Evolutionary conservation across 1,140 invertebrate species (phyloP).

Genomic region (Frieseomelitta varia): DNA sequence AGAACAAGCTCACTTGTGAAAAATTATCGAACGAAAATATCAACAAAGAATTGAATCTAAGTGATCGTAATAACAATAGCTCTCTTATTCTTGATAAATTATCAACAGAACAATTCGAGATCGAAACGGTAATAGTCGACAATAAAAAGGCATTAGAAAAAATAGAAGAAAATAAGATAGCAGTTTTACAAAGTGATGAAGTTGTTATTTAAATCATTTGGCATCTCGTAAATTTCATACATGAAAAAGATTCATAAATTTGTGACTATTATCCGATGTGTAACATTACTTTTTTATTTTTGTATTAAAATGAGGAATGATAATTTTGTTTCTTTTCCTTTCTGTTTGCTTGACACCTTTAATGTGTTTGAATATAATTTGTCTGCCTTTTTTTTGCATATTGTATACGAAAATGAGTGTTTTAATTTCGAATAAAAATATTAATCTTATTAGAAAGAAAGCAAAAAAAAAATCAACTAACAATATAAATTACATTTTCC

Average conservation of each 20-base stretch:
- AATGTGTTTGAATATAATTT: slow-evolving; percentile 31
- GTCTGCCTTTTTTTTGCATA: slow-evolving; percentile 35
- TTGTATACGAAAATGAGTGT: slow-evolving; percentile 41
- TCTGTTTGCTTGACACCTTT: slow-evolving; percentile 51
- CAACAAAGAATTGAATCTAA: slow-evolving; percentile 24
- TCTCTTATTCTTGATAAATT: slow-evolving; percentile 48
- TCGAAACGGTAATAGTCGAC: slow-evolving; percentile 49
- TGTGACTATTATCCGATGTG: slow-evolving; percentile 39
- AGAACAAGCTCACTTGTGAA: slow-evolving; percentile 26
- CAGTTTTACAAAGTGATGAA: slow-evolving; percentile 19
- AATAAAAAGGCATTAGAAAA: slow-evolving; percentile 32
- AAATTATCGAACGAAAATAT: slow-evolving; percentile 22
- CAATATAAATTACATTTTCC: slow-evolving; percentile 54
- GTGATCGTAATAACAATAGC: slow-evolving; percentile 62
- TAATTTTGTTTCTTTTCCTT: slow-evolving; percentile 59
- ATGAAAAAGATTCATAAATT: slow-evolving; percentile 26
- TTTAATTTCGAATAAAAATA: slow-evolving; percentile 56
- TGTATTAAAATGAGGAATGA: slow-evolving; percentile 56
- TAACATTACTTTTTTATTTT: slow-evolving; percentile 58
- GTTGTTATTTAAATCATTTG: slow-evolving; percentile 40
- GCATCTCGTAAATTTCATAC: slow-evolving; percentile 1
- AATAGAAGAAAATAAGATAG: slow-evolving; percentile 21
- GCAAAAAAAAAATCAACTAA: not conserved
- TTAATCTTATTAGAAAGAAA: not conserved
- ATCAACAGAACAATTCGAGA: slow-evolving; percentile 30